phyloP scores from a whole-genome alignment of 2,888 invertebrate species.

The Cantharis flavilabris region DNA sequence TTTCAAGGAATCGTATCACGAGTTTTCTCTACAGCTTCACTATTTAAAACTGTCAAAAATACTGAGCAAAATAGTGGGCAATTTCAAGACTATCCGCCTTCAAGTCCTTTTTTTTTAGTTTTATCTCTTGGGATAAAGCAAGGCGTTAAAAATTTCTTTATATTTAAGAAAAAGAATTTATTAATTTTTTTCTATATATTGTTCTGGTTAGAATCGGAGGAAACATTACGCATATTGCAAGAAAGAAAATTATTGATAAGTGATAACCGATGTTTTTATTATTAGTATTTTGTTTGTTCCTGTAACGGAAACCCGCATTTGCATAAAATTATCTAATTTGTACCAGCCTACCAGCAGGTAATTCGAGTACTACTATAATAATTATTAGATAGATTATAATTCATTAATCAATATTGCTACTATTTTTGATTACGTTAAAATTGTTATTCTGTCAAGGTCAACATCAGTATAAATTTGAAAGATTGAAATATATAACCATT shows the following conservation, averaged over 20 bases:
- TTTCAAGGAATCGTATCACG: no score
- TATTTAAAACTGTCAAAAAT: no score
- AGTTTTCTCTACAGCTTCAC: no score
- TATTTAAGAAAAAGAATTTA: no score
- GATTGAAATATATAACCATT: neutral
- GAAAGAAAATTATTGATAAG: neutral
- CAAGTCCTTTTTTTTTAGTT: no score
- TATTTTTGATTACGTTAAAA: neutral
- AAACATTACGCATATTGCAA: no score
- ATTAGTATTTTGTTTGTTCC: neutral
- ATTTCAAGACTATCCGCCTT: no score
- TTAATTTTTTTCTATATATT: no score
- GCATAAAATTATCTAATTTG: neutral
- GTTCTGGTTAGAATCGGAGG: no score
- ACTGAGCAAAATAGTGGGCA: no score
- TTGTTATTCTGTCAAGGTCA: neutral
- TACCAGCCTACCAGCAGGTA: neutral
- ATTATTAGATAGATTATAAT: neutral
- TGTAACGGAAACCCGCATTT: neutral
- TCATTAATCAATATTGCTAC: neutral
- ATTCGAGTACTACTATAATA: neutral
- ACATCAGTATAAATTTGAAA: neutral
- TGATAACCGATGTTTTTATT: neutral
- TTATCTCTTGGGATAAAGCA: no score
- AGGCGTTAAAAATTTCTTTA: no score